Base-by-base conservation (phyloP, 2,113 vertebrate species). In the Paratilapia polleni region DNA sequence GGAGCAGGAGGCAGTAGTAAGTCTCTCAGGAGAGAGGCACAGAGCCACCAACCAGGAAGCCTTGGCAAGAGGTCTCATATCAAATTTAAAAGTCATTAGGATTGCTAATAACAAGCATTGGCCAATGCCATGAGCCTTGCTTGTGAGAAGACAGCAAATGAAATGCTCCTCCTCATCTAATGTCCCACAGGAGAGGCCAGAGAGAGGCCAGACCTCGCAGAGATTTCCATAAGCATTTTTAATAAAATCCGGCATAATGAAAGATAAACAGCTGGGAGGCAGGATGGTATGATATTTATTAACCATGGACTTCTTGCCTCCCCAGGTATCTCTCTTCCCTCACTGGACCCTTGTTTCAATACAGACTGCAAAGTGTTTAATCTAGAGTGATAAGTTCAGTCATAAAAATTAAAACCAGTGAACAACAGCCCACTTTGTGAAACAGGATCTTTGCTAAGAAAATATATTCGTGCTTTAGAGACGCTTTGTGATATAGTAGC, bases 71-170 rank as follows among this genome's bases (percentile, higher is more conserved):
- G 88, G 89, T 86, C 88, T 94, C 93, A 89, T 92, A 95, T 95
- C 92, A 94, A 94, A 95, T 95, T 93, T 94, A 94, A 92, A 90
- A 93, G 92, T 94, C 91, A 94, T 96, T 95, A 95, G 84, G 89
- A 90, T 82, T 91, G 91, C 90, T 94, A 95, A 95, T 94, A 94
- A 93, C 93, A 90, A 93, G 90, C 84, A 81, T 56, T 49, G 87
- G 89, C 80, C 89, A 87, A 75, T 61, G 85, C 88, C 62, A 60
- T 11, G 77, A 90, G 87, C 47, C 14, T 68, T 75, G 91, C 85
- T 85, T 87, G 80, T 70, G 88, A 92, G 84, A 85, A 89, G 77
- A 82, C 54, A 56, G 77, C 66, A 88, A 90, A 93, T 89, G 85
- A 94, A 91, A 94, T 79, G 88, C 85, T 81, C 80, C 82, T 87